Evolutionary conservation across 30 jellyfish, hydroid and myxozoan species (phyloP).

Genomic region (Catostylus mosaicus): DNA sequence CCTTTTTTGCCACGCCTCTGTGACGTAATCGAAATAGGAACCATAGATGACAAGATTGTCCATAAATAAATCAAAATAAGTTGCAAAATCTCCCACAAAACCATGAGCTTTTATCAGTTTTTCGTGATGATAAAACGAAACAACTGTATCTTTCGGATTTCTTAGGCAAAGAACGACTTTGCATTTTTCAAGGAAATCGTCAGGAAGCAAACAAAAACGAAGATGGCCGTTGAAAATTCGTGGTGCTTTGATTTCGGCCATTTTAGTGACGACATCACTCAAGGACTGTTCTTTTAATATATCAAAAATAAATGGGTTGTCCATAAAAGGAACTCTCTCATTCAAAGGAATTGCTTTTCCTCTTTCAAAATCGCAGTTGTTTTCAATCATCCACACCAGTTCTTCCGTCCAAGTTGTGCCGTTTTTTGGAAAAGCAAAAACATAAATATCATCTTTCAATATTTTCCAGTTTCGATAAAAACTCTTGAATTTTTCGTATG

Average conservation of each 20-base stretch:
- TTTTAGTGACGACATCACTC: background rate
- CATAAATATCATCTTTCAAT: background rate
- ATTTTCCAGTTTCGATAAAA: background rate
- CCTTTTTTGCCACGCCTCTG: background rate
- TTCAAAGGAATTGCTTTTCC: background rate
- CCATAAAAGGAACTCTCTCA: background rate
- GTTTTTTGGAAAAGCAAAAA: background rate
- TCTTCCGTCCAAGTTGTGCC: background rate
- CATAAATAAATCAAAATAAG: background rate
- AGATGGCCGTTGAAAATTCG: background rate
- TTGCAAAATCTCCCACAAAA: background rate
- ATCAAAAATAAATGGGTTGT: background rate
- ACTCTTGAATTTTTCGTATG: background rate
- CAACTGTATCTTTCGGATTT: slow-evolving; percentile 1
- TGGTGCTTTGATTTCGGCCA: background rate
- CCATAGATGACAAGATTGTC: background rate
- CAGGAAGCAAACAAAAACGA: background rate
- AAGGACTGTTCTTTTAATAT: background rate
- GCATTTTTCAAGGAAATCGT: background rate
- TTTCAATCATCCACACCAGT: background rate
- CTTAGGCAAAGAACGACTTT: background rate
- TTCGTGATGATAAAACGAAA: background rate
- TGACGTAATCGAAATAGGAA: background rate
- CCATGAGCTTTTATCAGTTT: background rate
- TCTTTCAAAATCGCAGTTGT: background rate